Evolutionary conservation across 64 coral and sea anemone species (phyloP).

Genomic region (Pocillopora damicornis): DNA sequence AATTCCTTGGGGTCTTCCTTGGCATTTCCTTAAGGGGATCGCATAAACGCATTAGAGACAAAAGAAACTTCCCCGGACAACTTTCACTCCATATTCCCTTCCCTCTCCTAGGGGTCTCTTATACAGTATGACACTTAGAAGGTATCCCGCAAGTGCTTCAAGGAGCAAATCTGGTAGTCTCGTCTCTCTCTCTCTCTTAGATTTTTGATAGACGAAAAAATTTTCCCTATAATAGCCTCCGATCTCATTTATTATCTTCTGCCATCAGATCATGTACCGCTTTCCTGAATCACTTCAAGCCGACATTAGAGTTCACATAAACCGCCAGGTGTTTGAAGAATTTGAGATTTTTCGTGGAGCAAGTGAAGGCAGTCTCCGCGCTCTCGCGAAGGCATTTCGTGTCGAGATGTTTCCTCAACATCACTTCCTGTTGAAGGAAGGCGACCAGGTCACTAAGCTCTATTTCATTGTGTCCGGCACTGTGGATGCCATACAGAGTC

Average conservation of each 20-base stretch:
- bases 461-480: slow-evolving; percentile 81
- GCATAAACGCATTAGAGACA: too few species aligned
- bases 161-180: too few species aligned
- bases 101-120: too few species aligned
- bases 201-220: too few species aligned
- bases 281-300: slow-evolving; percentile 89
- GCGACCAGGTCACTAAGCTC: slow-evolving; percentile 64
- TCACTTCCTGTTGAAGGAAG: slow-evolving; percentile 74
- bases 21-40: too few species aligned
- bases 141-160: too few species aligned
- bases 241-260: neutral
- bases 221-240: too few species aligned
- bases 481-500: slow-evolving; percentile 63
- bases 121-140: too few species aligned
- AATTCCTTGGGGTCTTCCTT: too few species aligned
- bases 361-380: slow-evolving; percentile 55
- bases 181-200: too few species aligned
- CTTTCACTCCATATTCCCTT: too few species aligned
- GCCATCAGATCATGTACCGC: slow-evolving; percentile 67
- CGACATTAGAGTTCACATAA: slow-evolving; percentile 73
- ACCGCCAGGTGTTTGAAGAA: slow-evolving; percentile 46
- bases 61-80: too few species aligned
- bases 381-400: slow-evolving; percentile 61
- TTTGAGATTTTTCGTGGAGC: slow-evolving; percentile 60
- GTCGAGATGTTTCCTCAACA: slow-evolving; percentile 55